A percentile compares a stretch with the other conserved stretches of the same genome.
Evolutionary conservation across 2,888 invertebrate species (phyloP).

Genomic region (Hedychridium roseum): DNA sequence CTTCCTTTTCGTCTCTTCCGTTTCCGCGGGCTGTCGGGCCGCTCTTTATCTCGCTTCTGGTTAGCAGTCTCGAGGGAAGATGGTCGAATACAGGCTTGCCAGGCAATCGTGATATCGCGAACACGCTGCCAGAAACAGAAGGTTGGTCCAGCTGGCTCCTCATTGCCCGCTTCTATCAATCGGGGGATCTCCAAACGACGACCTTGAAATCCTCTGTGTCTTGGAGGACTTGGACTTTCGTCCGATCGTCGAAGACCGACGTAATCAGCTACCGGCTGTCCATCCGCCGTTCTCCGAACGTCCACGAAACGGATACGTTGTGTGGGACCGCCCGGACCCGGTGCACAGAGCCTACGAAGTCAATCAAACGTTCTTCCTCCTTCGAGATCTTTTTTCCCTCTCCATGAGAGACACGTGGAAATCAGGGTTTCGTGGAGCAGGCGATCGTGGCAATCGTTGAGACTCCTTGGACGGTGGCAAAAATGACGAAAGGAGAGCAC

Average conservation of each 20-base stretch:
- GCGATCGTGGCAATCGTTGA: no score
- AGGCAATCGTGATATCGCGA: constrained; percentile 1
- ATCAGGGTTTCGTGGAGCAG: no score
- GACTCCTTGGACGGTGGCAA: no score
- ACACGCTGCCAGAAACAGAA: no score
- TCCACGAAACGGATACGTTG: constrained; percentile 15
- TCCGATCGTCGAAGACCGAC: constrained; percentile 27
- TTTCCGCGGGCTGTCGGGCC: constrained; percentile 9
- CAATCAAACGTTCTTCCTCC: no score
- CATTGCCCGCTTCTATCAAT: constrained; percentile 26
- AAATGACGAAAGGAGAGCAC: no score
- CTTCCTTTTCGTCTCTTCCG: background rate
- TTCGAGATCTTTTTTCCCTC: no score
- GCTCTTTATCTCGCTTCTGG: background rate
- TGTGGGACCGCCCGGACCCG: no score
- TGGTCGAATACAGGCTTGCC: constrained; percentile 10
- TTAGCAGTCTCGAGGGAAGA: no score
- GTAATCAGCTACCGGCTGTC: constrained; percentile 38
- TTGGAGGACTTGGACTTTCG: constrained; percentile 23
- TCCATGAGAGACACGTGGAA: no score
- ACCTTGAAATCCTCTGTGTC: constrained; percentile 1
- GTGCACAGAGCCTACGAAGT: no score
- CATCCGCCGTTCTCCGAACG: constrained; percentile 7
- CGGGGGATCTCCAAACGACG: constrained; percentile 16
- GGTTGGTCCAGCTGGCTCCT: constrained; percentile 6